phyloP scores from a whole-genome alignment of 2,888 invertebrate species.

The Zele albiditarsus region DNA sequence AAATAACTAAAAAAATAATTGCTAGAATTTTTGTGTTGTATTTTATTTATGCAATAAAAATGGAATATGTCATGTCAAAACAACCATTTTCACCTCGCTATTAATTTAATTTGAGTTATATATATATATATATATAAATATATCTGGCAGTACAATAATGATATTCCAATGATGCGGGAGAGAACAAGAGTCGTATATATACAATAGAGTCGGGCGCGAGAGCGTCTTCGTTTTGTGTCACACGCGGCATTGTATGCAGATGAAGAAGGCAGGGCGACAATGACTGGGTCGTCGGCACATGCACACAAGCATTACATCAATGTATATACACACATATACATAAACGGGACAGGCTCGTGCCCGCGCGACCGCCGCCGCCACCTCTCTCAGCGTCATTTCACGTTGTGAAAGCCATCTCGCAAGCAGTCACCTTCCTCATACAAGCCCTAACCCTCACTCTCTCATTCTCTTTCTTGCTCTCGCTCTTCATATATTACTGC shows the following conservation, averaged over 20 bases:
- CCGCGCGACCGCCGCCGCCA: background rate
- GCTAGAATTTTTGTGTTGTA: background rate
- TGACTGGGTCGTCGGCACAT: constrained; percentile 61
- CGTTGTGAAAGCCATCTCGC: constrained; percentile 31
- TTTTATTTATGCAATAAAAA: background rate
- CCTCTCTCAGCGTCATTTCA: background rate
- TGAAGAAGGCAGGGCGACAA: constrained; percentile 72
- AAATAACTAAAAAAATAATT: too few species aligned
- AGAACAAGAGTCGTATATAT: constrained; percentile 41
- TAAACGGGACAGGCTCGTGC: background rate
- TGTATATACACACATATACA: constrained; percentile 4
- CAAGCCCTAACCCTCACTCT: constrained; percentile 36
- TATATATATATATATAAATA: background rate
- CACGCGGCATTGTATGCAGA: constrained; percentile 71
- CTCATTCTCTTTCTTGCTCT: constrained; percentile 25
- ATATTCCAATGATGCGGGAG: constrained; percentile 62
- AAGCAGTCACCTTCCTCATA: constrained; percentile 16
- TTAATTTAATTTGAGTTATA: background rate
- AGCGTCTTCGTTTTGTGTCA: constrained; percentile 56
- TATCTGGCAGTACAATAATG: constrained; percentile 59
- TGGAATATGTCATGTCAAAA: background rate
- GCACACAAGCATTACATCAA: constrained; percentile 40
- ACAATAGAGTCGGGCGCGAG: constrained; percentile 16
- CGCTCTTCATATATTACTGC: background rate
- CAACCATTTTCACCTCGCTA: background rate